These are phyloP conservation scores for Chamaetylas fuelleborni DNA, from an alignment of 2,113 vertebrate genomes.

Conservation along the genomic window DNA sequence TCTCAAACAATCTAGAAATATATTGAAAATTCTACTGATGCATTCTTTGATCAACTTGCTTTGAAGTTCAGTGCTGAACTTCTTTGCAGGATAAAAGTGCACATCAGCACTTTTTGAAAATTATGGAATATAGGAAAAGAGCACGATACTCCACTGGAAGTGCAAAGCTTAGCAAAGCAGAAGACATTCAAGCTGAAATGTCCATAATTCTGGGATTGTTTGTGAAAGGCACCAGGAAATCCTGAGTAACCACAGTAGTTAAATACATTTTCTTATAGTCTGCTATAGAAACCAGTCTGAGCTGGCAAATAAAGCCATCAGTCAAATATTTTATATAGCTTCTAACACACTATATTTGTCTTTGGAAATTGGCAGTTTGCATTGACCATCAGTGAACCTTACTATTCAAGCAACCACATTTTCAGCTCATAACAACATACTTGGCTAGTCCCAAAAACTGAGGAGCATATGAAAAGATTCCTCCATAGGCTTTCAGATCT, in stretches of 20 bases:
- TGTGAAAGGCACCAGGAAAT: background rate
- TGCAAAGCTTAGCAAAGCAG: background rate
- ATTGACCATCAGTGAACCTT: slow-evolving; percentile 3
- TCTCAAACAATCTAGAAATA: background rate
- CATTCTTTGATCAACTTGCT: background rate
- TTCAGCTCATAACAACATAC: background rate
- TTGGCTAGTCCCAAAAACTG: background rate
- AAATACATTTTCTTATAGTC: slow-evolving; percentile 18
- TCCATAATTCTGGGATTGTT: background rate
- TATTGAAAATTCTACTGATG: background rate
- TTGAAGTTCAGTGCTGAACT: background rate
- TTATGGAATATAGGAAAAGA: background rate
- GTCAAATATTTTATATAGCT: slow-evolving; percentile 31
- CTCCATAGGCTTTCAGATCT: background rate
- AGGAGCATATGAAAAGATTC: background rate
- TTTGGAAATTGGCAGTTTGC: slow-evolving; percentile 35
- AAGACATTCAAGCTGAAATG: background rate
- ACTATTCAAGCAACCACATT: slow-evolving; percentile 39
- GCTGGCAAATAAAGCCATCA: slow-evolving; percentile 2
- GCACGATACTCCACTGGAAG: background rate
- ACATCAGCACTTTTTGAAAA: background rate
- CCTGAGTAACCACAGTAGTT: slow-evolving; percentile 6
- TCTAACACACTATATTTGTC: slow-evolving; percentile 33
- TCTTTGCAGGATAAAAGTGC: background rate
- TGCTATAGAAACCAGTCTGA: slow-evolving; percentile 34